Evolutionary conservation across 2,888 invertebrate species (phyloP), one percentile per base, ranked within the genome.

Genomic region (Nineta flava): DNA sequence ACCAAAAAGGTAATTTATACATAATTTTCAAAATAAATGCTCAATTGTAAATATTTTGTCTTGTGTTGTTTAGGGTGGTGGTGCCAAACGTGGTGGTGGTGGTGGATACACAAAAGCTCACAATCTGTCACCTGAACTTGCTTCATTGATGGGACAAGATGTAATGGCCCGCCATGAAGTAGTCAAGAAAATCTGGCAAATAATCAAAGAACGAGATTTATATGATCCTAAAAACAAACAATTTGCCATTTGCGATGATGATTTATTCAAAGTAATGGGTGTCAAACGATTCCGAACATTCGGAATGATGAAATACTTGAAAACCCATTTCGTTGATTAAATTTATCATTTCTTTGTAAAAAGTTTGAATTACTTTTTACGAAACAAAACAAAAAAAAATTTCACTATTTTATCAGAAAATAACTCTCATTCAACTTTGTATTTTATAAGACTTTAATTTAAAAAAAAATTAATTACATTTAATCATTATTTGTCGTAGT

Each of bases 301-400:
- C 61, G 94, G 92, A 54, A 95, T 95, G 95, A 87, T 95, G 85
- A 95, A 95, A 67, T 88, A 90, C 68, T 75, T 96, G 58, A 92
- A 92, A 69, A 81, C 81, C 54, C 95, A 94, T 71, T 93, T 94
- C 68, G 70, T 76, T 61, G 75, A 76, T 60, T 79, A 74, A 71
- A 62, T 59, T 62, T 60, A 60, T 61, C 57, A 59, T 59, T 59
- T 61, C 62, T 62, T 62, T 61, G 61, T 58, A 55, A 58, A 51
- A 52, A 49, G 48, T 49, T 51, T 50, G 51, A 47, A 51, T 51
- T 46, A 53, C 49, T 49, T 16, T 41, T 54, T 53, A 44, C 21
- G 5, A 44, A 44, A 44, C 21, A 44, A 44, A 43, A 43, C 9
- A 43, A 43, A n/a, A n/a, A n/a, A n/a, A 44, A 44, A 44, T 44